Conservation (phyloP, 1,140 invertebrate genomes). For the Drosophila truncata region DNA sequence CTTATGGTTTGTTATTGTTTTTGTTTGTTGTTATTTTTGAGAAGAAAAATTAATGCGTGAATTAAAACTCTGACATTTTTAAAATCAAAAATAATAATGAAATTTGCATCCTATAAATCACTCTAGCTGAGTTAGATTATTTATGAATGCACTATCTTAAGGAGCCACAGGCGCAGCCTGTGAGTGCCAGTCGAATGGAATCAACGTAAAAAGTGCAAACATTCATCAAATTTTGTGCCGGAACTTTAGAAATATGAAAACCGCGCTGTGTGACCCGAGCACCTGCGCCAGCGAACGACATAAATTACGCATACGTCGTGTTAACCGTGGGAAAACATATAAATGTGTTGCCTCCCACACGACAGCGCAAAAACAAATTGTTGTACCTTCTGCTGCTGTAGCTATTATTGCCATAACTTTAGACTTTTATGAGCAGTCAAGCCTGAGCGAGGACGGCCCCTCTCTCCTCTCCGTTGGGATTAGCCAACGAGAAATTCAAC, state of each 20-base stretch:
- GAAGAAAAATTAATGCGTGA: too few relatives aligned
- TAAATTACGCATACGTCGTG: slow-evolving; percentile 75
- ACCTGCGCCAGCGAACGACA: slow-evolving; percentile 55
- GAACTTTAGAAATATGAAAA: slow-evolving; percentile 72
- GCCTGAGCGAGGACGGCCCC: slow-evolving; percentile 1
- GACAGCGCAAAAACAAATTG: slow-evolving; percentile 37
- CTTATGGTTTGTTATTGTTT: too few relatives aligned
- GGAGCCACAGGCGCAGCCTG: not conserved
- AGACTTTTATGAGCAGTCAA: slow-evolving; percentile 66
- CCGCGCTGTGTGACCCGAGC: slow-evolving; percentile 61
- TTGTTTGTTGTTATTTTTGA: too few relatives aligned
- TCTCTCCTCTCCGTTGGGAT: not conserved
- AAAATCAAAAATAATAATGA: too few relatives aligned
- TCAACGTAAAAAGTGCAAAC: slow-evolving; percentile 15
- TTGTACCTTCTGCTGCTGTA: slow-evolving; percentile 38
- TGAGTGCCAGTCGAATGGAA: slow-evolving; percentile 7
- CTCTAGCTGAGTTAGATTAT: not conserved
- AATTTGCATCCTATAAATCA: not conserved
- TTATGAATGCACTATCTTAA: not conserved
- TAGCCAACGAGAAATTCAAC: slow-evolving; percentile 13
- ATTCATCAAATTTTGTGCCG: slow-evolving; percentile 63
- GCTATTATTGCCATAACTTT: slow-evolving; percentile 65
- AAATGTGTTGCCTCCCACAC: slow-evolving; percentile 34
- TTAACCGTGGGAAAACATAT: slow-evolving; percentile 65
- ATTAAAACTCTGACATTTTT: too few relatives aligned